These are phyloP conservation scores for Antitype chi DNA, from an alignment of 2,888 invertebrate genomes.

Conservation along the genomic window DNA sequence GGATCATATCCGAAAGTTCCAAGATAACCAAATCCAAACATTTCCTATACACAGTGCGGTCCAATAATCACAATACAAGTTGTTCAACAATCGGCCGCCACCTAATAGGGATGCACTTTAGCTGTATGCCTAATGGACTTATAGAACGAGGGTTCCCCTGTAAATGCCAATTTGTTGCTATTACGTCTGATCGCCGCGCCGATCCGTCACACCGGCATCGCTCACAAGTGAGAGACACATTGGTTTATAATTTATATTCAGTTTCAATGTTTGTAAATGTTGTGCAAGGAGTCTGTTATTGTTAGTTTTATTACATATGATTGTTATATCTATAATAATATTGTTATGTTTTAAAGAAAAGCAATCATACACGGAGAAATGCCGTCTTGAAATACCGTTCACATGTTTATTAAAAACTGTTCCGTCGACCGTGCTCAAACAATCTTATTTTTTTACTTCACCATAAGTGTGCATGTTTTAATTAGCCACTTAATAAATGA, in stretches of 20 bases:
- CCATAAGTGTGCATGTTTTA: not conserved
- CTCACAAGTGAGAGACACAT: too few relatives aligned
- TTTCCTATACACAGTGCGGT: not conserved
- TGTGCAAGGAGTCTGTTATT: not conserved
- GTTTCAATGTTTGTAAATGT: conserved; percentile 26
- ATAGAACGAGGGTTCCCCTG: not conserved
- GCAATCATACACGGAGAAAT: not conserved
- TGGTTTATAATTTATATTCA: not conserved
- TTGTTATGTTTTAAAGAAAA: conserved; percentile 8
- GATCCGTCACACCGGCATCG: not conserved
- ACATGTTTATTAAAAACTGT: conserved; percentile 19
- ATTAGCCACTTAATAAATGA: not conserved
- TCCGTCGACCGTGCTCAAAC: not conserved
- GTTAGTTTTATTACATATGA: conserved; percentile 5
- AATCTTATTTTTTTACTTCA: conserved; percentile 2
- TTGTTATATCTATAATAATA: not conserved
- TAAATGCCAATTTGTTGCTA: not conserved
- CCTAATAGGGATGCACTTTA: not conserved
- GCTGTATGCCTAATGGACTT: not conserved
- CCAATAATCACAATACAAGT: not conserved
- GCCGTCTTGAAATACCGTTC: conserved; percentile 10
- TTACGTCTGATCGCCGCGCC: not conserved
- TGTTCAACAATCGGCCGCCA: not conserved
- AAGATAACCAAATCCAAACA: not conserved
- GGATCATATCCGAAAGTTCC: not conserved